These are phyloP conservation scores for Lepas anatifera DNA, from an alignment of 2,888 invertebrate species.

Conservation along the genomic window DNA sequence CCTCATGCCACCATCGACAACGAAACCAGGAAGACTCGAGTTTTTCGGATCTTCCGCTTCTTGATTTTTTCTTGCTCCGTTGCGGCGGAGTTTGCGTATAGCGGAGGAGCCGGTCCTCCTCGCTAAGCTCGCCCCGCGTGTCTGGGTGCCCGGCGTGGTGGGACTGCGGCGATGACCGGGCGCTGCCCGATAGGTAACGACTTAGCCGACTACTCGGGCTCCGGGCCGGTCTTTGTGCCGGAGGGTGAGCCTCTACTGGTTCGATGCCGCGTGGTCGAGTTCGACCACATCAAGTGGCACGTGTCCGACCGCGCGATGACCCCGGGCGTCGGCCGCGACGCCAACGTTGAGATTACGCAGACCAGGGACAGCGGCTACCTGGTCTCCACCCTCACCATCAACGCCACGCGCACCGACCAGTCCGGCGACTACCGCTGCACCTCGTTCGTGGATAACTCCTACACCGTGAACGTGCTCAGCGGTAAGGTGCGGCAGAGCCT, in stretches of 20 bases:
- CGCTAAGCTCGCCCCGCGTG: no score
- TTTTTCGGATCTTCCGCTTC: no score
- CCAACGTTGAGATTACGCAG: not conserved
- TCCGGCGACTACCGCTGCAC: constrained; percentile 19
- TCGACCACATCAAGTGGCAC: constrained; percentile 1
- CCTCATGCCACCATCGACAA: no score
- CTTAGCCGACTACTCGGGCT: not conserved
- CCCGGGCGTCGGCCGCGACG: not conserved
- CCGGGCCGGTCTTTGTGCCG: not conserved
- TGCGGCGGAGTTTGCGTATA: no score
- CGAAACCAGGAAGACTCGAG: no score
- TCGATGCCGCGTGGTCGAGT: not conserved
- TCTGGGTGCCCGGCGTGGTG: no score
- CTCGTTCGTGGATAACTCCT: constrained; percentile 3
- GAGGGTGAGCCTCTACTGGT: not conserved
- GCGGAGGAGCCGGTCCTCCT: no score
- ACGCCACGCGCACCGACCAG: constrained; percentile 14
- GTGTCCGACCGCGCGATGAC: not conserved
- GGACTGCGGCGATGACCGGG: not conserved
- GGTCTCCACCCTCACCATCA: constrained; percentile 12
- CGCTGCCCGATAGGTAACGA: not conserved
- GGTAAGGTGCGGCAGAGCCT: constrained; percentile 20
- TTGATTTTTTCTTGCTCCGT: no score
- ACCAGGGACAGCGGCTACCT: not conserved
- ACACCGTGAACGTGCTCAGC: constrained; percentile 17